Base-by-base conservation (phyloP, 2,888 invertebrate genomes). In the Tribolium freemani region DNA sequence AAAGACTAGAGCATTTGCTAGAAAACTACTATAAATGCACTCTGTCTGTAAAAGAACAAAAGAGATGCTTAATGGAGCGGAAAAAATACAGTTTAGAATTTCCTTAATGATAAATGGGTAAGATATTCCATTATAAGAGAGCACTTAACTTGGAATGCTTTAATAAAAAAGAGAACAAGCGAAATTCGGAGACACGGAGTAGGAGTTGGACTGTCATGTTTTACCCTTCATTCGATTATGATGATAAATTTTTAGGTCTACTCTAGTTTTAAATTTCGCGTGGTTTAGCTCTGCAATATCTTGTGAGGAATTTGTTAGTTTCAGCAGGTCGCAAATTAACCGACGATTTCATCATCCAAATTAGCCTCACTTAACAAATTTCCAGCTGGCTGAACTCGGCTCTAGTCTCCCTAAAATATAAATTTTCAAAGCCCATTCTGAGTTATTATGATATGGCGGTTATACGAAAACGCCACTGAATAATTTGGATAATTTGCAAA, bases 71-170 rank as follows among this genome's bases (percentile, higher is more conserved):
- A 71, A 71, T 71, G 71, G 71, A 67, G 11, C 50, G 71, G 71
- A 71, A 67, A 71, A 67, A 71, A 71, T 64, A 67, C 61, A 61
- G 60, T 71, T 60, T 71, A 71, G 51, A 67, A 71, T 60, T 71
- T 67, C 54, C 46, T 46, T 60, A 50, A 61, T 71, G 71, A 71
- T 71, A 67, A 67, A 71, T 57, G 66, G 13, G n/a, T 31, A 64
- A 71, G 66, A 71, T 58, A 53, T 58, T 66, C 60, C 54, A 45
- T 54, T 66, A 54, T 9, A 31, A 21, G 51, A 53, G 50, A 63
- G 10, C 60, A 46, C 60, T 60, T 56, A 56, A 56, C 56, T 38
- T 3, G 38, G n/a, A 38, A 38, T 9, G 38, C 38, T 38, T 38
- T 48, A 48, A 48, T 48, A 48, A 13, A 48, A 48, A 48, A 48